phyloP scores from a whole-genome alignment of 2,888 invertebrate species.

The Brachycybe producta region DNA sequence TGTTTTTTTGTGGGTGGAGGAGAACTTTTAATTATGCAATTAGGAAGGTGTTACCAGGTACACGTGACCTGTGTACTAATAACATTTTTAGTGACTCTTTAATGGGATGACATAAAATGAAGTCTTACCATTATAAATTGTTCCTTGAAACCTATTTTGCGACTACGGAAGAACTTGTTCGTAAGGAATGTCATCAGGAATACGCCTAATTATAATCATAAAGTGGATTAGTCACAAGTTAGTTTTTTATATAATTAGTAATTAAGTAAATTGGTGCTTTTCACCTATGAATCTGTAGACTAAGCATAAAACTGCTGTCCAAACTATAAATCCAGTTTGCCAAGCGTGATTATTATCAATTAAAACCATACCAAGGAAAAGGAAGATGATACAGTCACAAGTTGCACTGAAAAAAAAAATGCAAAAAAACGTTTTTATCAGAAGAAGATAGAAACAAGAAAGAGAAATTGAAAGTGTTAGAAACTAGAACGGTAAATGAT shows the following conservation, averaged over 20 bases:
- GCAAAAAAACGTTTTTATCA: too few species aligned
- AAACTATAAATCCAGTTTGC: conserved; percentile 39
- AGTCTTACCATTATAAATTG: conserved; percentile 43
- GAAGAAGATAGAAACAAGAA: conserved; percentile 10
- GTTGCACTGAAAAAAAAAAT: conserved; percentile 38
- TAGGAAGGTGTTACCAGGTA: too few species aligned
- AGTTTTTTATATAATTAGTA: conserved; percentile 3
- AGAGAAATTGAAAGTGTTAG: too few species aligned
- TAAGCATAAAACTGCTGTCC: conserved; percentile 36
- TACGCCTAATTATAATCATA: conserved; percentile 32
- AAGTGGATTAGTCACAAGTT: conserved; percentile 7
- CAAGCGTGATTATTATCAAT: conserved; percentile 37
- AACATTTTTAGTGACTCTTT: too few species aligned
- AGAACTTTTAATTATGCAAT: too few species aligned
- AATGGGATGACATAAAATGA: too few species aligned
- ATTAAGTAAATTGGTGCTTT: too few species aligned
- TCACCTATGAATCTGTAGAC: conserved; percentile 36
- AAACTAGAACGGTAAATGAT: too few species aligned
- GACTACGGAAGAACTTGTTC: conserved; percentile 35
- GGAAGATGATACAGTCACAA: conserved; percentile 43
- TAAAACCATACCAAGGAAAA: conserved; percentile 43
- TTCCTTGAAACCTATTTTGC: conserved; percentile 38
- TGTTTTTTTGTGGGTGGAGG: not conserved
- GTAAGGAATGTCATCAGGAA: conserved; percentile 38
- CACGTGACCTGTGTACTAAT: too few species aligned